These are phyloP conservation scores for Archaeoteleia sp. DNA, from an alignment of 2,888 invertebrate species.

Conservation along the genomic window DNA sequence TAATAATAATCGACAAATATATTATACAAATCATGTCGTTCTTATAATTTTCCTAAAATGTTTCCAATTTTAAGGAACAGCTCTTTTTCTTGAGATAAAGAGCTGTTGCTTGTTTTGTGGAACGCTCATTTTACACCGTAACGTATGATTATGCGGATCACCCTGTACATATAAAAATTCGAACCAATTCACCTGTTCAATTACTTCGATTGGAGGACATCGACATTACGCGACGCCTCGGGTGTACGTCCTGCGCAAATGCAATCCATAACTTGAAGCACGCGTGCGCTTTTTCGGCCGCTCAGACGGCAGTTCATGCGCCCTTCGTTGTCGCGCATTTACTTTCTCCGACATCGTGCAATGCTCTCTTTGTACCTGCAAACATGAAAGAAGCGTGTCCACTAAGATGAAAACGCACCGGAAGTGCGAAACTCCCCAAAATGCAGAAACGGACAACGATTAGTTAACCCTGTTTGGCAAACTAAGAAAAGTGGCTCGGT, in stretches of 20 bases:
- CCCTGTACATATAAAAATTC: neutral
- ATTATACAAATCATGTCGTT: no score
- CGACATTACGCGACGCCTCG: constrained; percentile 31
- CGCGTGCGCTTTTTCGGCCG: constrained; percentile 46
- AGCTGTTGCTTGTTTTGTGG: no score
- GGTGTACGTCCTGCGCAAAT: constrained; percentile 34
- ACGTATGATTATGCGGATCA: no score
- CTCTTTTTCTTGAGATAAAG: no score
- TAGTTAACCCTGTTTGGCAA: constrained; percentile 25
- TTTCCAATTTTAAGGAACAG: no score
- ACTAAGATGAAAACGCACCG: constrained; percentile 44
- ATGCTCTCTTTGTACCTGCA: constrained; percentile 24
- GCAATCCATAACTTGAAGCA: constrained; percentile 48
- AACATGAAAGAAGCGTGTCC: constrained; percentile 15
- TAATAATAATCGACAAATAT: no score
- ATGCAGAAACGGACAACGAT: constrained; percentile 11
- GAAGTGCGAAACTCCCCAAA: constrained; percentile 37
- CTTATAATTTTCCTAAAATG: no score
- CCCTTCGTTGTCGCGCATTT: constrained; percentile 43
- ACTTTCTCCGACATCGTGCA: constrained; percentile 40
- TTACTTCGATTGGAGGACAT: constrained; percentile 44
- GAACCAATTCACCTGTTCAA: constrained; percentile 23
- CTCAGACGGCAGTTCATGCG: constrained; percentile 35
- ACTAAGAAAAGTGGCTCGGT: constrained; percentile 7
- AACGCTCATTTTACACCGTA: no score